Evolutionary conservation across 2,797 vertebrate species (phyloP), one percentile per base, ranked within the genome.

Genomic region (Molossus alvarezi): DNA sequence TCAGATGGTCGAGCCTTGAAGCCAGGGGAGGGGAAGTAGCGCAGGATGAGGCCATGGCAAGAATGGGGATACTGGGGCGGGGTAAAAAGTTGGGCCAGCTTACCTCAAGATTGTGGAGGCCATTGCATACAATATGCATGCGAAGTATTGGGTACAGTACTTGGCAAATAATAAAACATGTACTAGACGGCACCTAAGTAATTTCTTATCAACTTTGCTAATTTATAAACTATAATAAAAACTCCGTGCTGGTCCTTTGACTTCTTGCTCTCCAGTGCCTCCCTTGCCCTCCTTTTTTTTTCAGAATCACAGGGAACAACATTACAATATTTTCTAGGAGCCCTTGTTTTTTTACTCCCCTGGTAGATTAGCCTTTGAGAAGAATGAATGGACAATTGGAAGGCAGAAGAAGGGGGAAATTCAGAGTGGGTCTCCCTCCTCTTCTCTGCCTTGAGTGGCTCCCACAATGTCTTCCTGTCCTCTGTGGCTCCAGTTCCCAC

Each of bases 401-500:
- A 27, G n/a, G 9, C 4, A 92, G n/a, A 75, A 76, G 23, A 41
- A 17, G 8, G 18, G 6, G 18, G 18, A 57, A 73, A 2, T 23
- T 20, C 1, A 25, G 33, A 77, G 33, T 60, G n/a, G 37, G 7
- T n/a, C 15, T 71, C 23, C 0, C 3, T 67, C 1, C 90, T 4
- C 12, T 5, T 41, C 17, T 87, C 27, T 77, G 51, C 58, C 21
- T 5, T 33, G 23, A 27, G 5, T 72, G 72, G 4, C 3, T 64
- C 6, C 13, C 9, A 33, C 3, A 10, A 29, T 76, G 7, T 58
- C 69, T 79, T 20, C 18, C 41, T 62, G 1, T 17, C 10, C 15
- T 84, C 5, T 20, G 12, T 6, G 13, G 4, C 6, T 69, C n/a
- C 5, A 21, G 7, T 3, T 55, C 5, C 11, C 0, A 41, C 1